Percentiles rank a stretch among this genome's conserved stretches.
Conservation (phyloP, 2,113 vertebrate genomes). For the Lampris incognitus region DNA sequence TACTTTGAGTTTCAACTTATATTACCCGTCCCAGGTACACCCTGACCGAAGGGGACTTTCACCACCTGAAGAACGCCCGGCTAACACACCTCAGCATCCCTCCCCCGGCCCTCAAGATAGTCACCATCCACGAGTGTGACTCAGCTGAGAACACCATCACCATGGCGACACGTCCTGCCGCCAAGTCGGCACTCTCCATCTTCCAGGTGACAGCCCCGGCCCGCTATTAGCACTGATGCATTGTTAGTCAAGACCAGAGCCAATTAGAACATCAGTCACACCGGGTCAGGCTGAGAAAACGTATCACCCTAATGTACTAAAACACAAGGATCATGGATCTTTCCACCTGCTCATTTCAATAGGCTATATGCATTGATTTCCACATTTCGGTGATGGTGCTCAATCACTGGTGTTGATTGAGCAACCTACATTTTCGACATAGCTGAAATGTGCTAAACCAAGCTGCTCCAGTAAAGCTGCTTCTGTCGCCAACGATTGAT, state of each 20-base stretch:
- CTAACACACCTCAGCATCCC: conserved; percentile 92
- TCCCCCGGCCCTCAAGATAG: conserved; percentile 89
- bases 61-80: conserved; percentile 96
- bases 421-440: not conserved
- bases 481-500: not conserved
- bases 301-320: conserved; percentile 31
- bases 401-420: conserved; percentile 1
- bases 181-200: conserved; percentile 92
- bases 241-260: conserved; percentile 35
- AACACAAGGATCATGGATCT: conserved; percentile 22
- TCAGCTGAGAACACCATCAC: conserved; percentile 89
- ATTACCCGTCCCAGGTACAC: conserved; percentile 87
- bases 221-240: conserved; percentile 17
- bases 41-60: conserved; percentile 96
- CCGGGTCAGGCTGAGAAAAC: conserved; percentile 22
- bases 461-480: not conserved
- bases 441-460: not conserved
- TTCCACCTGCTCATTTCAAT: conserved; percentile 33
- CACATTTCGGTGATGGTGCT: conserved; percentile 30
- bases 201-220: conserved; percentile 87
- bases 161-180: conserved; percentile 80
- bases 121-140: conserved; percentile 97
- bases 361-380: conserved; percentile 46
- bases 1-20: not conserved
- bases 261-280: conserved; percentile 52